These are phyloP conservation scores for Odocoileus hemionus DNA, from an alignment of 2,113 vertebrate genomes.

Conservation along the genomic window DNA sequence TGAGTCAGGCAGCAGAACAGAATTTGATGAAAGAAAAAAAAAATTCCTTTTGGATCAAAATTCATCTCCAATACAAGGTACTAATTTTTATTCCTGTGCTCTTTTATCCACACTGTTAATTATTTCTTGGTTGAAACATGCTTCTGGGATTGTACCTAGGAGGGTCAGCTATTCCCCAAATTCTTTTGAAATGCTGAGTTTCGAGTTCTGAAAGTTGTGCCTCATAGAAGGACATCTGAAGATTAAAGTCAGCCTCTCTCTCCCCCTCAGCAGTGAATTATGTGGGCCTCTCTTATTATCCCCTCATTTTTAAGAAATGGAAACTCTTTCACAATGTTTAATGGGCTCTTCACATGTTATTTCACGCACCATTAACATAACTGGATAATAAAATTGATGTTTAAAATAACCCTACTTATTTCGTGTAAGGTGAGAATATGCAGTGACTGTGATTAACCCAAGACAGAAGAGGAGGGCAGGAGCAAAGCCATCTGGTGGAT, in stretches of 20 bases:
- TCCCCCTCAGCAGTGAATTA: conserved; percentile 39
- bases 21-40: not conserved
- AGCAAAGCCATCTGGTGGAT: not conserved
- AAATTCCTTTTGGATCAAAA: conserved; percentile 5
- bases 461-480: not conserved
- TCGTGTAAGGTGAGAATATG: conserved; percentile 5
- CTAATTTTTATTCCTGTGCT: not conserved
- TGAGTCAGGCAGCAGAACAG: not conserved
- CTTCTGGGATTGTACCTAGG: not conserved
- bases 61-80: not conserved
- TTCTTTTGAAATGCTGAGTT: not conserved
- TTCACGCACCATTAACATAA: conserved; percentile 68
- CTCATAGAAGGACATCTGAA: conserved; percentile 39
- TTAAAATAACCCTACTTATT: conserved; percentile 53
- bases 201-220: not conserved
- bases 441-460: conserved; percentile 21
- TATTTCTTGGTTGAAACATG: not conserved
- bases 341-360: conserved; percentile 70
- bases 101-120: not conserved
- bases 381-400: conserved; percentile 70
- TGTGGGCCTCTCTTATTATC: conserved; percentile 43
- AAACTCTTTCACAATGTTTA: conserved; percentile 65
- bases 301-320: conserved; percentile 61
- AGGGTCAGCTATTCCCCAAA: not conserved
- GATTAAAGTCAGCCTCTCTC: conserved; percentile 50